Base-by-base conservation (phyloP, 2,888 invertebrate species). In the Dolichomitus sp. region DNA sequence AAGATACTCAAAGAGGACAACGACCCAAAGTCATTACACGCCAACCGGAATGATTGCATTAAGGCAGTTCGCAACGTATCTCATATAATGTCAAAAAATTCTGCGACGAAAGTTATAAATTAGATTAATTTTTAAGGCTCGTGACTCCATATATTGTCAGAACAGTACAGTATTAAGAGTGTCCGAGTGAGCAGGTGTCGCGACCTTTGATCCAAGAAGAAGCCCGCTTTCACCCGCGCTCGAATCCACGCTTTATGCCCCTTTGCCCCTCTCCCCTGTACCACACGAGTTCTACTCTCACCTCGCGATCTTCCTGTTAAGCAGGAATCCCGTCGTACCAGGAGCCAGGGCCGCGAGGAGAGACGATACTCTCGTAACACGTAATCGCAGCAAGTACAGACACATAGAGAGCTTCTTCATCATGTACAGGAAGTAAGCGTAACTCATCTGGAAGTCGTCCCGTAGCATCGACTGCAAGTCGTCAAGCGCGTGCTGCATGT, bases 191-290 rank as follows among this genome's bases (percentile, higher is more conserved):
- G 77, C 86, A 86, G 84, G 86, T 86, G 86, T 80, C 81, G 79
- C 57, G 86, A 86, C 85, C 86, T 85, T 83, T 86, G 85, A 84
- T 85, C 84, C 81, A 63, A 61, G 48, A 74, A 37, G 61, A 17
- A 74, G 54, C 45, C 74, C 63, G 83, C 86, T 86, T 86, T 86
- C 86, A 86, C 86, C 86, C 80, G 80, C 65, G 70, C 72, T 83
- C 78, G 76, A 81, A 83, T 83, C 57, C 79, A 79, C 80, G 81
- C 68, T 37, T 77, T 73, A 85, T 73, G 37, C 37, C 30, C 37
- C 61, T 63, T 30, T 23, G 11, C 23, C 54, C 45, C 59, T 50
- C 76, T 23, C 50, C 50, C 50, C 45, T 27, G 57, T 59, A 63
- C 59, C 72, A 66, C 81, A 52, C 61, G 73, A 73, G 61, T 73